Evolutionary conservation across 2,888 invertebrate genomes (phyloP).

Genomic region (Ornithoptera priamus): DNA sequence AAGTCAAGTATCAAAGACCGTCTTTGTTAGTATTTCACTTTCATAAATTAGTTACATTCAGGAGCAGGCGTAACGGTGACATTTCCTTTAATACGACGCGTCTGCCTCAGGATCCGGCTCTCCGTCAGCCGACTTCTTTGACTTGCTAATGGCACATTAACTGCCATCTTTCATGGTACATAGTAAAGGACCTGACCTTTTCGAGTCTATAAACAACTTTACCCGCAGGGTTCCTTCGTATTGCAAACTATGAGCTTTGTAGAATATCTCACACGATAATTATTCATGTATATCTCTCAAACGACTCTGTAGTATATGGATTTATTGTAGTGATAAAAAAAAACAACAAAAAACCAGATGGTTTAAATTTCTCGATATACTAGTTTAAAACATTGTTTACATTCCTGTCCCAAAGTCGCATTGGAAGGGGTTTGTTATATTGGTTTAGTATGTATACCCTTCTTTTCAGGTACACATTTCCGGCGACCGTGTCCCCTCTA

Average conservation of each 20-base stretch:
- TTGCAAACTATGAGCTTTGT: no score
- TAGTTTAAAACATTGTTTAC: background rate
- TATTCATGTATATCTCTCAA: no score
- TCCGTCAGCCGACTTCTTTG: slow-evolving; percentile 14
- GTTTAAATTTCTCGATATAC: no score
- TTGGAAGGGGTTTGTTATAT: background rate
- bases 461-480: background rate
- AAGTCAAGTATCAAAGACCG: no score
- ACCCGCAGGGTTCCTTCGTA: no score
- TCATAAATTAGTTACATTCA: no score
- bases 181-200: slow-evolving; percentile 3
- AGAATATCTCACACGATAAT: no score
- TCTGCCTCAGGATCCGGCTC: background rate
- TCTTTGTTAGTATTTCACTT: no score
- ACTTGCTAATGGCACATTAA: slow-evolving; percentile 25
- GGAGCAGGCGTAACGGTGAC: background rate
- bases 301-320: no score
- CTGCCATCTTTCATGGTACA: slow-evolving; percentile 11
- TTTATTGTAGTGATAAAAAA: no score
- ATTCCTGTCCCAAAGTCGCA: background rate
- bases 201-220: background rate
- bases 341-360: no score
- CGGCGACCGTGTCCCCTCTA: background rate
- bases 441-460: slow-evolving; percentile 1
- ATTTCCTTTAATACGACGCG: slow-evolving; percentile 8